Evolutionary conservation across 2,888 invertebrate species (phyloP), one percentile per base, ranked within the genome.

Genomic region (Lochmaea capreae): DNA sequence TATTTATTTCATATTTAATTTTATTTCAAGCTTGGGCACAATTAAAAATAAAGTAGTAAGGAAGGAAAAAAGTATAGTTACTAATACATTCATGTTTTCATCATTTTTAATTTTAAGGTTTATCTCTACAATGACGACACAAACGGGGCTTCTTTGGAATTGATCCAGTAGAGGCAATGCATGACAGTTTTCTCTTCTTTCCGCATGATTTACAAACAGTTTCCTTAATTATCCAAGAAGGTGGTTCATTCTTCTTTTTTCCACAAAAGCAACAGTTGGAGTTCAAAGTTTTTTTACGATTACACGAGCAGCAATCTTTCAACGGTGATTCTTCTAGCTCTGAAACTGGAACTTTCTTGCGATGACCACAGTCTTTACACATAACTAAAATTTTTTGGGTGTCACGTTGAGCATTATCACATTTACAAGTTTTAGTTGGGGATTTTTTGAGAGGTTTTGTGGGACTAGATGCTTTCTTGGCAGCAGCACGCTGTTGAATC

Each of bases 321-420:
- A 9, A 18, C 11, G 16, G 42, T n/a, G 8, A 11, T 16, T 66
- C 57, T 8, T 39, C 52, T 66, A n/a, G 11, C 5, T n/a, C 6
- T 26, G 18, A 10, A 22, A 18, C 9, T 2, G 16, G 5, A 12
- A 46, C 67, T 67, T 14, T 59, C 46, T 67, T 67, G 14, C 67
- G 43, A n/a, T 67, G 67, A 2, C 67, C 67, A 12, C 67, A 67
- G 9, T 11, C 57, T 46, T 59, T n/a, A 14, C 67, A 67, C 33
- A 39, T 8, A 2, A 58, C 58, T 10, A 58, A 8, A n/a, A 58
- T 42, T 11, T 43, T 67, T 18, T 14, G 18, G 2, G 43, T 14
- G 18, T 57, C 67, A 9, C 58, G 43, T 42, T 18, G 18, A 3
- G 67, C 57, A 18, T 67, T 57, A 6, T 14, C 9, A 43, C 67